Evolutionary conservation across 1,140 invertebrate genomes (phyloP).

Genomic region (Drosophila grimshawi): DNA sequence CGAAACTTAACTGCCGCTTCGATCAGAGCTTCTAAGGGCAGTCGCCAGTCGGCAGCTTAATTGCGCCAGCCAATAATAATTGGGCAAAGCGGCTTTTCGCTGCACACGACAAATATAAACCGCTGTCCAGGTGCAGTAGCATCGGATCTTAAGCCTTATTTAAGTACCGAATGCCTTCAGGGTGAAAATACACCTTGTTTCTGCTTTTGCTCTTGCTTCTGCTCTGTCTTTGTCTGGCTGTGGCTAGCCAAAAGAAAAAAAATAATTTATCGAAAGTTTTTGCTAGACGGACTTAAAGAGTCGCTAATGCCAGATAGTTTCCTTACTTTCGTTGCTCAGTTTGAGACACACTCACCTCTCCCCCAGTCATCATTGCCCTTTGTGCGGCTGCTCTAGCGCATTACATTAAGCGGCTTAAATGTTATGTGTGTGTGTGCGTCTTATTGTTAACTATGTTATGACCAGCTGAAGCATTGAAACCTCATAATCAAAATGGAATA

Average conservation of each 20-base stretch:
- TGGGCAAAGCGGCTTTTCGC: conserved; percentile 48
- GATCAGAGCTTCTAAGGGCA: conserved; percentile 8
- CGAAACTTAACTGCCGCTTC: conserved; percentile 8
- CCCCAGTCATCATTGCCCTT: conserved; percentile 10
- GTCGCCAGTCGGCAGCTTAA: conserved; percentile 30
- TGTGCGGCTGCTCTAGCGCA: conserved; percentile 23
- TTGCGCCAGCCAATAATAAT: conserved; percentile 47
- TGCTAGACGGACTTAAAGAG: conserved; percentile 33
- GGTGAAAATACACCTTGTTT: background rate
- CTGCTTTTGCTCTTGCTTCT: background rate
- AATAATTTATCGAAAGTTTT: conserved; percentile 19
- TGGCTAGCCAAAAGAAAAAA: background rate
- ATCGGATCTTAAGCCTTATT: conserved; percentile 6
- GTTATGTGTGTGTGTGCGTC: background rate
- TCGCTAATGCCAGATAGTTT: conserved; percentile 34
- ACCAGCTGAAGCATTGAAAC: conserved; percentile 16
- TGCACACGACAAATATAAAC: conserved; percentile 18
- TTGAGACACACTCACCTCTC: background rate
- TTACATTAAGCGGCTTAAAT: conserved; percentile 47
- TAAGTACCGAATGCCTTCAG: background rate
- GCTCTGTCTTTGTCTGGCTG: conserved; percentile 12
- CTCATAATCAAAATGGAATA: conserved; percentile 29
- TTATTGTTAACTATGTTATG: conserved; percentile 20
- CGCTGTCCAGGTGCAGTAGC: conserved; percentile 10
- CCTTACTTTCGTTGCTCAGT: background rate